Base-by-base conservation (phyloP, 1,140 invertebrate species). In the Heliothis subflexa region DNA sequence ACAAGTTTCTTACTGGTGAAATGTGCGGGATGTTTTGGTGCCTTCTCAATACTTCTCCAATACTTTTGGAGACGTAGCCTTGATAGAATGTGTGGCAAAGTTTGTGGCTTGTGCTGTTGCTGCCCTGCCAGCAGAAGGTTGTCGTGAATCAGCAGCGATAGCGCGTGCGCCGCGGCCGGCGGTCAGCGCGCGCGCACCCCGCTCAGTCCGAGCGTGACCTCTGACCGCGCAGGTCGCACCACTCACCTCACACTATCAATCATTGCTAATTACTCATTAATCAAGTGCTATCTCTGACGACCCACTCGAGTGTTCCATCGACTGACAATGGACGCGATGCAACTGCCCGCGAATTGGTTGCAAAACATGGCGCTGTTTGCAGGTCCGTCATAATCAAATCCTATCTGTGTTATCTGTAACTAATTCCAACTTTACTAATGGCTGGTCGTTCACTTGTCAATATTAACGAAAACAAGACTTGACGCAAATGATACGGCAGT, bases 201-300 rank as follows among this genome's bases (percentile, higher is more conserved):
- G 78, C 78, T 81, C 91, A 91, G 91, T 93, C 61, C 72, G 78
- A 85, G 72, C 74, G 78, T 89, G 91, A 93, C 91, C 91, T 91
- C 89, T 91, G 88, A 90, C 89, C 88, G 88, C 52, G 64, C 49
- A 79, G 82, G 86, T 88, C 88, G 87, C 83, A 78, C 52, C 13
- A 75, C 47, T 45, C 52, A 64, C 61, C 61, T 64, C 61, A 25
- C 52, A 59, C 49, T 16, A 52, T 62, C 33, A 66, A 16, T 28
- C 59, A n/a, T n/a, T n/a, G 16, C 16, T 49, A 25, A 40, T 40
- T 40, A 68, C 64, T 50, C 21, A 49, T 18, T 50, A 49, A 50
- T 25, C 64, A 68, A 68, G 64, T 68, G 64, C 18, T 49, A 21
- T 50, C 59, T 33, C 11, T 13, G 47, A 49, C 40, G 7, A 13